Percentiles rank a stretch among this genome's conserved stretches.
Conservation (phyloP, 1,140 invertebrate genomes). For the Drosophila elegans region DNA sequence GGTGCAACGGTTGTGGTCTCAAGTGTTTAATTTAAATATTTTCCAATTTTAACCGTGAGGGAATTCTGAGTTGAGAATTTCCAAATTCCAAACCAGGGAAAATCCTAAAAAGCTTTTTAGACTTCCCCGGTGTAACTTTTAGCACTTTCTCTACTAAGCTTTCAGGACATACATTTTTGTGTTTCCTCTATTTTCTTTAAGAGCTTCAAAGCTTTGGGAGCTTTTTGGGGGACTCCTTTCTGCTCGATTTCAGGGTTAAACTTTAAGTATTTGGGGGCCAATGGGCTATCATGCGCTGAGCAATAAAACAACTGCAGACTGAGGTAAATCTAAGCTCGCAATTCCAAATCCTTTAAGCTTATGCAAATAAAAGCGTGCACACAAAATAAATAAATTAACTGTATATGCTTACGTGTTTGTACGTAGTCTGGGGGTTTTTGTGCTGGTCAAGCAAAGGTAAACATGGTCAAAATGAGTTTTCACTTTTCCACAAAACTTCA, state of each 20-base stretch:
- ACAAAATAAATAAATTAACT: conserved; percentile 52
- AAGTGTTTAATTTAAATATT: conserved; percentile 68
- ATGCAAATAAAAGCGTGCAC: conserved; percentile 45
- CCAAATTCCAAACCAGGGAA: neutral
- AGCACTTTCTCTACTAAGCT: conserved; percentile 7
- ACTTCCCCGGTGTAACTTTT: neutral
- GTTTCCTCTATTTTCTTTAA: neutral
- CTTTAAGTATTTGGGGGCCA: conserved; percentile 28
- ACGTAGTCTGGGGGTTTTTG: conserved; percentile 21
- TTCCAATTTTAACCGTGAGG: conserved; percentile 6
- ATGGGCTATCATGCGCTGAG: conserved; percentile 1
- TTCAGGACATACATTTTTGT: conserved; percentile 1
- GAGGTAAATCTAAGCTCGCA: conserved; percentile 41
- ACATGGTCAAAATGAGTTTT: conserved; percentile 38
- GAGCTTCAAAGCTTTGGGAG: conserved; percentile 6
- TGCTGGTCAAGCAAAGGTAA: conserved; percentile 45
- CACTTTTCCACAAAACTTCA: conserved; percentile 7
- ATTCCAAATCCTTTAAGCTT: conserved; percentile 47
- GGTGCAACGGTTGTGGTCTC: conserved; percentile 71
- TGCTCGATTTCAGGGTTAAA: conserved; percentile 12
- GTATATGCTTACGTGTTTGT: conserved; percentile 28
- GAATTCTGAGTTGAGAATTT: neutral
- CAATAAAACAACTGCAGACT: conserved; percentile 38
- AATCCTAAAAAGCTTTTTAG: conserved; percentile 2
- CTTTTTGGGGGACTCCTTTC: conserved; percentile 11